Conservation (phyloP, 1,140 invertebrate species). For the Drosophila teissieri region DNA sequence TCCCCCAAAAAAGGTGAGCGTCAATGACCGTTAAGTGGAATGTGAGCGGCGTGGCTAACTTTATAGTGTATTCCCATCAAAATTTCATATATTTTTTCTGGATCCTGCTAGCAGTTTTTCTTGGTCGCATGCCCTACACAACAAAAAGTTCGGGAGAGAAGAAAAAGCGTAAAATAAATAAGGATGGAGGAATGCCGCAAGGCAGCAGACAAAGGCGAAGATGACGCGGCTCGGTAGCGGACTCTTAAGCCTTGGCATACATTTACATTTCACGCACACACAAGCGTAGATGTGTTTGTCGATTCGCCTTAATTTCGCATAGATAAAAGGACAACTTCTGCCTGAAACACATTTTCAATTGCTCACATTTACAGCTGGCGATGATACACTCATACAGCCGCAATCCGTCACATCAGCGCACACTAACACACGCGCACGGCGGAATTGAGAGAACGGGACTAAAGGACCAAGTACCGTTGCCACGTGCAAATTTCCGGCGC, state of each 20-base stretch:
- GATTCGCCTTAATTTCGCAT: constrained; percentile 43
- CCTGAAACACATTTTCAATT: constrained; percentile 52
- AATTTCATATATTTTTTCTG: background rate
- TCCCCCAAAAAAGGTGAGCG: constrained; percentile 40
- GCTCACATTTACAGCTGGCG: constrained; percentile 40
- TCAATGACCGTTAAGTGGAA: constrained; percentile 78
- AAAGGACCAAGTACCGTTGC: constrained; percentile 27
- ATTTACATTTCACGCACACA: constrained; percentile 37
- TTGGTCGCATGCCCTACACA: constrained; percentile 17
- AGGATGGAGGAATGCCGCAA: constrained; percentile 40
- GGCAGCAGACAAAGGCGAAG: constrained; percentile 40
- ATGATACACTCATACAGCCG: constrained; percentile 25
- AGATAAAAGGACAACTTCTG: constrained; percentile 47
- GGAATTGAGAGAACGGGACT: constrained; percentile 2
- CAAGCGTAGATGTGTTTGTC: constrained; percentile 20
- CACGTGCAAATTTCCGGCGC: constrained; percentile 56
- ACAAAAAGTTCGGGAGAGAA: constrained; percentile 2
- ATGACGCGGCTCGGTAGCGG: constrained; percentile 32
- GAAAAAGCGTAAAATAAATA: constrained; percentile 31
- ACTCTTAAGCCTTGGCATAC: constrained; percentile 36
- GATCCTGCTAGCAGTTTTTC: constrained; percentile 24
- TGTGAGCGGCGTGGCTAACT: constrained; percentile 24
- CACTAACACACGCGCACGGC: constrained; percentile 9
- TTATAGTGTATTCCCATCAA: constrained; percentile 1
- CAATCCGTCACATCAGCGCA: constrained; percentile 1